Base-by-base conservation (phyloP, 1,140 invertebrate genomes). In the Zaprionus nigranus region DNA sequence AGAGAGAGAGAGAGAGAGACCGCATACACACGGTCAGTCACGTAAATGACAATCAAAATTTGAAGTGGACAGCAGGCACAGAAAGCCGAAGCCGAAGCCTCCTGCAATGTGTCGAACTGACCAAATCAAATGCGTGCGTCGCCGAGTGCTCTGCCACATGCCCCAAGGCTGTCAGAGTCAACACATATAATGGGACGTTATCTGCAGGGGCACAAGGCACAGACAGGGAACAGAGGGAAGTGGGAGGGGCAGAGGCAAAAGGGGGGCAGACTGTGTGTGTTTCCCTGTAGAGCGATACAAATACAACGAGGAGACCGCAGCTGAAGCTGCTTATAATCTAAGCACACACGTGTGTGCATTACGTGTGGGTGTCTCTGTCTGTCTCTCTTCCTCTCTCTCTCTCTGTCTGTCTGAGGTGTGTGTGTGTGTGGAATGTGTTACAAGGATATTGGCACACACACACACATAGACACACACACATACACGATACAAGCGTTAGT, bases 41-140 rank as follows among this genome's bases (percentile, higher is more conserved):
- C 85, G 81, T 90, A 84, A 85, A 81, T 88, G 85, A 90, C 85
- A 90, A 90, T 88, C 85, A 85, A 79, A 85, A 81, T 85, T 84
- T 80, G 84, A 83, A 90, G 81, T 69, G 71, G 81, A 64, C 71
- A 66, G n/a, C 61, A 62, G 60, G 22, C 63, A 81, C 30, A 74
- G 68, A 65, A 84, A 77, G 70, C 74, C 28, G 68, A 84, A 77
- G 70, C 74, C 28, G 28, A 30, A 30, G 28, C 40, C 40, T 46
- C 36, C 62, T 59, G 72, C 72, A 68, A 69, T 72, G 74, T 76
- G 61, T 72, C 73, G 66, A 68, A 67, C 81, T 84, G 85, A 78
- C 81, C 78, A 81, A 90, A 87, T 84, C 78, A 79, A 78, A 87
- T 74, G 78, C 85, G 85, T 84, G 68, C 58, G 61, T 61, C 56